Conservation (phyloP, 1,140 invertebrate genomes). For the Tetramorium parvispinum region DNA sequence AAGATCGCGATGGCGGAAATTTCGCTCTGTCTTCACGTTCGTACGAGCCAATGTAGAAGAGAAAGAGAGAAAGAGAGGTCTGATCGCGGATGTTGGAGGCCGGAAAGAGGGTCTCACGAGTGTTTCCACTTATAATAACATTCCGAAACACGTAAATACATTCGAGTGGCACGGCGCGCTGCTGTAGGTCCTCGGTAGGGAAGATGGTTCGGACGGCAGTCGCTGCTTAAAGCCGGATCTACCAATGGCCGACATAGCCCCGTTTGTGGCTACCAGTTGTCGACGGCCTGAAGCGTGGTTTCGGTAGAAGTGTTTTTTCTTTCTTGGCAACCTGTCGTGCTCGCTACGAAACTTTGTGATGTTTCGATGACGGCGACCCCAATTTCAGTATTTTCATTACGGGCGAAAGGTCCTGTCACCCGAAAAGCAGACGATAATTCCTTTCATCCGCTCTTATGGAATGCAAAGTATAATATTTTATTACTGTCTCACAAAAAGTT, state of each 20-base stretch:
- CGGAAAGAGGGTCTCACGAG: conserved; percentile 57
- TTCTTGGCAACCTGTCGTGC: conserved; percentile 32
- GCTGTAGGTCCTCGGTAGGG: conserved; percentile 79
- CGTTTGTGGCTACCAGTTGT: conserved; percentile 64
- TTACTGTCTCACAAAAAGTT: conserved; percentile 1
- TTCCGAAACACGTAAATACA: conserved; percentile 83
- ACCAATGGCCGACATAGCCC: conserved; percentile 69
- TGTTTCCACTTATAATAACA: conserved; percentile 83
- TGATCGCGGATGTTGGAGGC: neutral
- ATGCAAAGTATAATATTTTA: conserved; percentile 38
- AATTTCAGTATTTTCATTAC: conserved; percentile 47
- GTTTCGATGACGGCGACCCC: conserved; percentile 44
- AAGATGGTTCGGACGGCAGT: conserved; percentile 68
- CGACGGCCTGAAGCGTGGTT: conserved; percentile 50
- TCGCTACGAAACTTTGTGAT: conserved; percentile 18
- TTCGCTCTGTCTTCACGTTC: conserved; percentile 6
- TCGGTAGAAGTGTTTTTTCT: conserved; percentile 18
- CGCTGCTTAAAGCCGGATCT: conserved; percentile 64
- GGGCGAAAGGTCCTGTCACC: neutral
- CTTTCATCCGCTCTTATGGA: neutral
- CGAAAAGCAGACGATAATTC: neutral
- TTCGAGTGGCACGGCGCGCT: conserved; percentile 75
- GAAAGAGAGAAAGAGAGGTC: neutral
- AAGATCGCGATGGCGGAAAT: conserved; percentile 21
- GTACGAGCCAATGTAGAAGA: neutral